Base-by-base conservation (phyloP, 1,140 invertebrate genomes). In the Anastatus disparis region DNA sequence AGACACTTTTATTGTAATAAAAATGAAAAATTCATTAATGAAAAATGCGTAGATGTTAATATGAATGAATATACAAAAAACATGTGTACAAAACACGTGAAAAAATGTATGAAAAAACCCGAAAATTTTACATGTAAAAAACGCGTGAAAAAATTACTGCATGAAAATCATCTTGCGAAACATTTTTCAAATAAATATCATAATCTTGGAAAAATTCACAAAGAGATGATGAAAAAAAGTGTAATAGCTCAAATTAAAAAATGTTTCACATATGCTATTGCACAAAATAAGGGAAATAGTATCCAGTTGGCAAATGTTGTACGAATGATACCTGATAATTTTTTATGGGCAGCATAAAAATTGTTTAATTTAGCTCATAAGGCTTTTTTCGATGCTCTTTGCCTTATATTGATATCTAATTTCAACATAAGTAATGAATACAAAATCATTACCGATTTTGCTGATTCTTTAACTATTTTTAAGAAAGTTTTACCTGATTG, bases 271-370 rank as follows among this genome's bases (percentile, higher is more conserved):
- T n/a, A n/a, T n/a, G n/a, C n/a, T n/a, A n/a, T n/a, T n/a, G n/a
- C n/a, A n/a, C n/a, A n/a, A n/a, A n/a, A n/a, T n/a, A n/a, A n/a
- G n/a, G n/a, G n/a, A n/a, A n/a, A n/a, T n/a, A n/a, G 26, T 27
- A 13, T 2, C 27, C 68, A 52, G 65, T 67, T 20, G 38, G 69
- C 29, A 66, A 74, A 62, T 2, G 29, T 3, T 10, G 2, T 61
- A 9, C n/a, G 22, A 26, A 42, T 4, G 2, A 61, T 61, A 13
- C 56, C 56, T 42, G 40, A 61, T 44, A 35, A 61, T n/a, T 17
- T 22, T 61, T 4, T 61, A 26, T 17, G 15, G 15, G 15, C 7
- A 13, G 2, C 56, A 61, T 44, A 24, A 40, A 26, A 61, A 61
- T 24, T 61, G 56, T 29, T 9, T 27, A 24, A 26, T 27, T 24